Base-by-base conservation (phyloP, 2,797 vertebrate genomes). In the Rhinogobio ventralis region DNA sequence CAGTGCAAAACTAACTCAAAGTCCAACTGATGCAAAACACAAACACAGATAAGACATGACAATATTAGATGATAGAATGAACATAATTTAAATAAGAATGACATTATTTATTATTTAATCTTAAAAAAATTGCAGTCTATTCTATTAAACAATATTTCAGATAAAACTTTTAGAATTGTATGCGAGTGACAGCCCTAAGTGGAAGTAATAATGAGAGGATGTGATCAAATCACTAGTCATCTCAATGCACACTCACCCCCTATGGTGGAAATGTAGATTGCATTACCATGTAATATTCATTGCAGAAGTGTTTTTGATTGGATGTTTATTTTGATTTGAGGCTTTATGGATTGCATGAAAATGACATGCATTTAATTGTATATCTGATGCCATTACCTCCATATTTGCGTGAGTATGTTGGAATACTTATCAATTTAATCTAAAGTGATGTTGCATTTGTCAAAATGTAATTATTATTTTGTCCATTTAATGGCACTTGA, bases 241-340 rank as follows among this genome's bases (percentile, higher is more conserved):
- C 30, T 45, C 25, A 57, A 57, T 49, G 82, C 51, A n/a, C 28
- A 39, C 25, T 46, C 8, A 28, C n/a, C 36, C 28, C 46, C 23
- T 64, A 45, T 36, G 46, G n/a, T 68, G 73, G 17, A 55, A 42
- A 83, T 55, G 36, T 28, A 28, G 82, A 76, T 83, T 68, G 33
- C 82, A 75, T 83, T 83, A 76, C 71, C 45, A 36, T 83, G 57
- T 20, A 28, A 75, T 83, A 51, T 51, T 64, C 55, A 74, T 73
- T 66, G 23, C 36, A 20, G 42, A 57, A 69, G 30, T 14, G 74
- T 33, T 84, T 71, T 46, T 68, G 64, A 84, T 84, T 62, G 46
- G 55, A 64, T 49, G 36, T 9, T 42, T 39, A 82, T 46, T 69
- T 30, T 57, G 53, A 64, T 62, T 57, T 81, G 13, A 69, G 51